Evolutionary conservation across 2,113 vertebrate genomes (phyloP).

Genomic region (Macquaria ambigua): DNA sequence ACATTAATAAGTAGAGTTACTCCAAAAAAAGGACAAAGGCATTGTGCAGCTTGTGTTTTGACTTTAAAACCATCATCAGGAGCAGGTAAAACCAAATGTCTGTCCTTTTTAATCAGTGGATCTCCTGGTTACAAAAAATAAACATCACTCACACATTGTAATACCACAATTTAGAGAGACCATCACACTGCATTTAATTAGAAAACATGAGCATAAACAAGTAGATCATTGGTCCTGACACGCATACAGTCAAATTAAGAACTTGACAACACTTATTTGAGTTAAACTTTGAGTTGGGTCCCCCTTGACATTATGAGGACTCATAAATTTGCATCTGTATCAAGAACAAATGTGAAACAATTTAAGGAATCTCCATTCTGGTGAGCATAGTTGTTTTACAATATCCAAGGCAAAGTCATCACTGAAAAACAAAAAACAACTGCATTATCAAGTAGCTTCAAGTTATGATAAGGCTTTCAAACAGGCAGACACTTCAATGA

Average conservation of each 20-base stretch:
- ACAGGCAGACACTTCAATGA: conserved; percentile 62
- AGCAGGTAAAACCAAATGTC: no score
- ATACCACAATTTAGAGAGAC: conserved; percentile 24
- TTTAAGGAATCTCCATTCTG: conserved; percentile 1
- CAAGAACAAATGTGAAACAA: conserved; percentile 8
- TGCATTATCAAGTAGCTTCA: conserved; percentile 39
- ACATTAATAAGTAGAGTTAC: no score
- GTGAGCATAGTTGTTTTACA: conserved; percentile 30
- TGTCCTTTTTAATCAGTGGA: background rate
- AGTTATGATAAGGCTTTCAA: conserved; percentile 65
- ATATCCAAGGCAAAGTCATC: conserved; percentile 40
- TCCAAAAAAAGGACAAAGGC: no score
- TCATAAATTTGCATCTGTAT: conserved; percentile 29
- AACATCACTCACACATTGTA: background rate
- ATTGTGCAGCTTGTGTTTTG: no score
- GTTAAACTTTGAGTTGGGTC: background rate
- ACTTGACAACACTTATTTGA: conserved; percentile 36
- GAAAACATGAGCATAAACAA: conserved; percentile 66
- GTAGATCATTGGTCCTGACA: conserved; percentile 58
- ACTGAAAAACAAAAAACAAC: conserved; percentile 14
- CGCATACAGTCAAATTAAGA: conserved; percentile 39
- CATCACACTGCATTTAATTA: conserved; percentile 71
- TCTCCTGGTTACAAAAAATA: background rate
- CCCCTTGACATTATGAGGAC: background rate
- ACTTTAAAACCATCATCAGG: no score